These are phyloP conservation scores for Echinometra lucunter DNA, from an alignment of 53 echinoderm and acorn worm species.

Conservation along the genomic window DNA sequence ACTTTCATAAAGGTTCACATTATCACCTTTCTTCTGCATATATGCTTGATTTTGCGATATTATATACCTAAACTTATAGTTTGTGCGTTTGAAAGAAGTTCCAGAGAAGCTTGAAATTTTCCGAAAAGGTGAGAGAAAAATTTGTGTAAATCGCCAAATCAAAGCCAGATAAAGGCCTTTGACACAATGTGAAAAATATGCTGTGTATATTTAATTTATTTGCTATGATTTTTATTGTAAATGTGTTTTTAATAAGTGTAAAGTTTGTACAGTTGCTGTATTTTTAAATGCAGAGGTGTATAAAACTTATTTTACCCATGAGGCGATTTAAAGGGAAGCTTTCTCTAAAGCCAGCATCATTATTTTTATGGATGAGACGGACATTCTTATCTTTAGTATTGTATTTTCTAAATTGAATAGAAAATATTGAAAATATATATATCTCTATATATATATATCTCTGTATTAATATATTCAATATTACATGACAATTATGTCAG, in stretches of 20 bases:
- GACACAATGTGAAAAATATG: background rate
- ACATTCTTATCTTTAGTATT: background rate
- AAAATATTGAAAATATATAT: too few species aligned
- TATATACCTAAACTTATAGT: background rate
- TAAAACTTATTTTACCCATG: background rate
- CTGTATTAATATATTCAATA: background rate
- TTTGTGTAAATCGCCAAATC: background rate
- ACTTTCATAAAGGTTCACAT: too few species aligned
- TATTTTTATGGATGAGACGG: background rate
- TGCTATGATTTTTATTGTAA: background rate
- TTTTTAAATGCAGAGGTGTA: constrained; percentile 8
- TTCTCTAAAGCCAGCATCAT: background rate
- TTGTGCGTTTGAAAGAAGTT: background rate
- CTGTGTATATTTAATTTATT: constrained; percentile 49
- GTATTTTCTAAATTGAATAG: background rate
- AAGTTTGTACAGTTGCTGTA: constrained; percentile 8
- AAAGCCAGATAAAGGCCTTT: background rate
- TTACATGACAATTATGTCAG: background rate
- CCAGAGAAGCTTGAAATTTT: background rate
- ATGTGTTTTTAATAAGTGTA: background rate
- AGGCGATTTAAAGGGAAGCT: constrained; percentile 23
- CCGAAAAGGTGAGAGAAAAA: background rate
- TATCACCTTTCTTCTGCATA: background rate
- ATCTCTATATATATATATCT: too few species aligned
- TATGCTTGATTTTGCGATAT: background rate